A percentile compares a stretch with the other conserved stretches of the same genome.
Conservation (phyloP, 2,113 vertebrate species). For the Caretta caretta region DNA sequence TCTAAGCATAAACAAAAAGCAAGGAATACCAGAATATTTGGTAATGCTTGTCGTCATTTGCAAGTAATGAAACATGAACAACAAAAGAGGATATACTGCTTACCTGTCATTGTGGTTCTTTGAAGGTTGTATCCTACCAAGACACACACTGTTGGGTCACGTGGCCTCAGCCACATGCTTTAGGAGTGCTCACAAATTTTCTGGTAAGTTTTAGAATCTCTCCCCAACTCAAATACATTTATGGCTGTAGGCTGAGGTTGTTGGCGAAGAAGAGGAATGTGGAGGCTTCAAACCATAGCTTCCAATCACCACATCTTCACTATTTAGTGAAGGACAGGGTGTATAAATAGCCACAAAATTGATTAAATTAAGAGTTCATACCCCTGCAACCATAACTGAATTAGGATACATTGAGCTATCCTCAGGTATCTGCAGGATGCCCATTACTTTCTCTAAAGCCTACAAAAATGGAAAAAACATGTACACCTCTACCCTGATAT, state of each 20-base stretch:
- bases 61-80: slow-evolving; percentile 3
- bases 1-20: slow-evolving; percentile 81
- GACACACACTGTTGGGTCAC: slow-evolving; percentile 25
- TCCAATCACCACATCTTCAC: neutral
- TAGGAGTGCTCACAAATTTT: slow-evolving; percentile 8
- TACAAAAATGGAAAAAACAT: neutral
- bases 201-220: neutral
- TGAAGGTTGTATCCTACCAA: slow-evolving; percentile 30
- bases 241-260: neutral
- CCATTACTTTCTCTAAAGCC: neutral
- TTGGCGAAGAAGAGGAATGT: neutral
- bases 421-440: neutral
- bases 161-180: slow-evolving; percentile 36
- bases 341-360: neutral
- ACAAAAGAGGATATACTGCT: slow-evolving; percentile 11
- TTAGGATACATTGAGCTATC: neutral
- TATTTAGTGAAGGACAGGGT: neutral
- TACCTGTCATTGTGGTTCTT: slow-evolving; percentile 16
- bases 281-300: neutral
- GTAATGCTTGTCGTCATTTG: neutral
- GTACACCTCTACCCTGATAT: too few relatives aligned
- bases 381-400: accelerated
- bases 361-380: neutral
- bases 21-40: neutral
- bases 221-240: neutral